These are phyloP conservation scores for Dascyllus trimaculatus DNA, from an alignment of 2,113 vertebrate genomes.

Conservation along the genomic window DNA sequence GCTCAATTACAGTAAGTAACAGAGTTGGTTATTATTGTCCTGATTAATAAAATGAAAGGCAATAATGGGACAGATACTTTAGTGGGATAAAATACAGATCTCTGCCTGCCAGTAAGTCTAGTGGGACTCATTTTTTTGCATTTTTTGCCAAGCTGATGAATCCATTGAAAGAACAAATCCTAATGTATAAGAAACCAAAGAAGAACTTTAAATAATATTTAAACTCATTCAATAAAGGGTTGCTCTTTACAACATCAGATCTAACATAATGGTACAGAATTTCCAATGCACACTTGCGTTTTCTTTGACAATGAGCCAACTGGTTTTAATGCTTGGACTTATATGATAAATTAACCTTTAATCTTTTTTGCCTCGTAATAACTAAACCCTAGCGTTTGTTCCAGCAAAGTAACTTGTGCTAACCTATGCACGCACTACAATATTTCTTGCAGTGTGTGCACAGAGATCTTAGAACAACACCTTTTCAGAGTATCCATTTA, in stretches of 20 bases:
- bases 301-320: not conserved
- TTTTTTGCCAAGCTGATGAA: not conserved
- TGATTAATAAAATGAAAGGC: constrained; percentile 50
- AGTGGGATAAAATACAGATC: constrained; percentile 28
- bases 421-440: no score
- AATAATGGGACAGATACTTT: constrained; percentile 26
- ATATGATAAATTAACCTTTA: not conserved
- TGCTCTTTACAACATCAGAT: not conserved
- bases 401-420: no score
- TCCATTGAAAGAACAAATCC: constrained; percentile 3
- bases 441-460: no score
- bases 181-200: no score
- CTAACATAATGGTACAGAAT: no score
- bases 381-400: not conserved
- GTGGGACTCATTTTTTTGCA: not conserved
- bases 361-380: not conserved
- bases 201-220: no score
- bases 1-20: not conserved
- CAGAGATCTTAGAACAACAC: no score
- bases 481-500: no score
- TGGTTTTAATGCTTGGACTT: not conserved
- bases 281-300: no score
- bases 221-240: not conserved
- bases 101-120: not conserved
- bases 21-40: constrained; percentile 1